Evolutionary conservation across 2,113 vertebrate genomes (phyloP).

Genomic region (Helogale parvula): DNA sequence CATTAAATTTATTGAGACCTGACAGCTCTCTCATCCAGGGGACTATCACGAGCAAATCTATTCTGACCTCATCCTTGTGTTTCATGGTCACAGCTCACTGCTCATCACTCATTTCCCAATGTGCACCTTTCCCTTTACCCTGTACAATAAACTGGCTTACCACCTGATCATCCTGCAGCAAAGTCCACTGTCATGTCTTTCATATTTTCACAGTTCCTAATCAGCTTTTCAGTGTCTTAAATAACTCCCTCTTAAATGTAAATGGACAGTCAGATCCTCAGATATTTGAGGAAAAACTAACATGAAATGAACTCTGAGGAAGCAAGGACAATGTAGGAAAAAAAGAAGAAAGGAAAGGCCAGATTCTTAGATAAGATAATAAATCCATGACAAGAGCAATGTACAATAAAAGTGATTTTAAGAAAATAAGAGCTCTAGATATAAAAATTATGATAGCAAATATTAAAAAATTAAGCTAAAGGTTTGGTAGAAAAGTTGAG

Average conservation of each 20-base stretch:
- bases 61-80: not conserved
- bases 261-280: not conserved
- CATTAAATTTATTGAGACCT: not conserved
- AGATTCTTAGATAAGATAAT: not conserved
- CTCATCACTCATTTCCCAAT: not conserved
- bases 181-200: not conserved
- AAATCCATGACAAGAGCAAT: not conserved
- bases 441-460: not conserved
- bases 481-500: not conserved
- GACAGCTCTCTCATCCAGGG: not conserved
- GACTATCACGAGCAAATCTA: not conserved
- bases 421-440: not conserved
- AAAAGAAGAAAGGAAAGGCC: not conserved
- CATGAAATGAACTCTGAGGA: slow-evolving; percentile 9
- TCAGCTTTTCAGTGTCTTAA: not conserved
- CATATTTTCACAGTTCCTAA: not conserved
- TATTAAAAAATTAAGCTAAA: slow-evolving; percentile 44
- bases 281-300: not conserved
- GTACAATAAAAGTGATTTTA: not conserved
- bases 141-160: not conserved
- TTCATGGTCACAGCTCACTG: not conserved
- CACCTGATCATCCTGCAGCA: not conserved
- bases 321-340: not conserved
- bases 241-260: not conserved
- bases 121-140: not conserved